phyloP scores from a whole-genome alignment of 2,888 invertebrate species.

The Aspidiotus rigidus region DNA sequence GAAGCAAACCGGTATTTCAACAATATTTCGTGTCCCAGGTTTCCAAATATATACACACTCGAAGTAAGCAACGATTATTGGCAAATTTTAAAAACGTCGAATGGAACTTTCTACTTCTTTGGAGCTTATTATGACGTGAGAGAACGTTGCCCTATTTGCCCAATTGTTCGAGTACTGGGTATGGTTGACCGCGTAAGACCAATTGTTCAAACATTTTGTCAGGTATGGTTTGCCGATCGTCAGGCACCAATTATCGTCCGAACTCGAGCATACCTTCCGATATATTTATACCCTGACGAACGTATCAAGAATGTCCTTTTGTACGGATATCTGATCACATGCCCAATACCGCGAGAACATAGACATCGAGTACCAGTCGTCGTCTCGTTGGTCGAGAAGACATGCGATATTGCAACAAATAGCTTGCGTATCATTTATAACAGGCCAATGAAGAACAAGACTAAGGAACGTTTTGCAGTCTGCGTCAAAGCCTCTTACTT shows the following conservation, averaged over 20 bases:
- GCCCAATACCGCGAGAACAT: background rate
- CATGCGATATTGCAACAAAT: background rate
- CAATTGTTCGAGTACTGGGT: background rate
- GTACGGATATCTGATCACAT: background rate
- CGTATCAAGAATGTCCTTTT: background rate
- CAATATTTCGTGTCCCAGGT: background rate
- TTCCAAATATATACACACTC: background rate
- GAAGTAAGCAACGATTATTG: background rate
- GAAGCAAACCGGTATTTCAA: no score
- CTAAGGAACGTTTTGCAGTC: background rate
- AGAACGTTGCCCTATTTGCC: background rate
- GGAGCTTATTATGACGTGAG: background rate
- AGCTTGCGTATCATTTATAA: background rate
- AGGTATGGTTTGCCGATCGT: background rate
- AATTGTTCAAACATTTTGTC: background rate
- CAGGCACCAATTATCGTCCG: background rate
- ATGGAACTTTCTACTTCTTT: background rate
- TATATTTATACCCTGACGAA: background rate
- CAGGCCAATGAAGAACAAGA: background rate
- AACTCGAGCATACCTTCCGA: background rate
- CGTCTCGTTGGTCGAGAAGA: background rate
- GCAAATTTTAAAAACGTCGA: background rate
- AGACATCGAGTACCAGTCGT: background rate
- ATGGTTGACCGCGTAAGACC: background rate
- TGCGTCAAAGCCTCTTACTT: background rate